phyloP scores from a whole-genome alignment of 2,797 vertebrate species.

The Mormyrus proboscirostris region DNA sequence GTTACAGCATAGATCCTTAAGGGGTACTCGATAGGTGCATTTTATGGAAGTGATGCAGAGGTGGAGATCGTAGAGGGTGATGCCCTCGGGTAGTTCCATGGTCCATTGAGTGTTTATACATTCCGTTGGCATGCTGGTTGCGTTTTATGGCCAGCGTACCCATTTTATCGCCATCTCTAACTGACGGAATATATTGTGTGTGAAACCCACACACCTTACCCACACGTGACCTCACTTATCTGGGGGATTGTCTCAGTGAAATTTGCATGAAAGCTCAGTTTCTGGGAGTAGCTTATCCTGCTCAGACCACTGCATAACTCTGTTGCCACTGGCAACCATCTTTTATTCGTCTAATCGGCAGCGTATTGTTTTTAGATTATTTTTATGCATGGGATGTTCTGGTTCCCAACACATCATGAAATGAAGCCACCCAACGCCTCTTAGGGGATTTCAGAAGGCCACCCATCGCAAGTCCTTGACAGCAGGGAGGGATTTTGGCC shows the following conservation, averaged over 20 bases:
- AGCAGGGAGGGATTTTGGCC: slow-evolving; percentile 6
- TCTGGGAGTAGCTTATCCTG: background rate
- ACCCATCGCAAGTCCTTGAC: background rate
- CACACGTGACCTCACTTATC: background rate
- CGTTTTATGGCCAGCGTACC: background rate
- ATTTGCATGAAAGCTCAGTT: background rate
- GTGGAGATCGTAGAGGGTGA: background rate
- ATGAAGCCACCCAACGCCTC: background rate
- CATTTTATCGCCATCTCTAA: background rate
- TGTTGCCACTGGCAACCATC: slow-evolving; percentile 9
- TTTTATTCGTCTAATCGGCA: background rate
- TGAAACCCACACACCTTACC: background rate
- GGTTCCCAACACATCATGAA: background rate
- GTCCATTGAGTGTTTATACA: background rate
- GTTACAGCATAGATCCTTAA: background rate
- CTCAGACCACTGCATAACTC: background rate
- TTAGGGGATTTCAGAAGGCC: background rate
- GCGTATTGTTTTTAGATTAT: background rate
- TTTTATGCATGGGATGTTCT: background rate
- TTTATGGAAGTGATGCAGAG: background rate
- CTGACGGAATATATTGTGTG: background rate
- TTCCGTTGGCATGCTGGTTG: background rate
- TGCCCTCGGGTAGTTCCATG: background rate
- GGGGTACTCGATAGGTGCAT: background rate
- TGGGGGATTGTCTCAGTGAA: background rate